A percentile compares a stretch with the other conserved stretches of the same genome.
Conservation (phyloP, 2,113 vertebrate genomes). For the Amblyopsis rosae region DNA sequence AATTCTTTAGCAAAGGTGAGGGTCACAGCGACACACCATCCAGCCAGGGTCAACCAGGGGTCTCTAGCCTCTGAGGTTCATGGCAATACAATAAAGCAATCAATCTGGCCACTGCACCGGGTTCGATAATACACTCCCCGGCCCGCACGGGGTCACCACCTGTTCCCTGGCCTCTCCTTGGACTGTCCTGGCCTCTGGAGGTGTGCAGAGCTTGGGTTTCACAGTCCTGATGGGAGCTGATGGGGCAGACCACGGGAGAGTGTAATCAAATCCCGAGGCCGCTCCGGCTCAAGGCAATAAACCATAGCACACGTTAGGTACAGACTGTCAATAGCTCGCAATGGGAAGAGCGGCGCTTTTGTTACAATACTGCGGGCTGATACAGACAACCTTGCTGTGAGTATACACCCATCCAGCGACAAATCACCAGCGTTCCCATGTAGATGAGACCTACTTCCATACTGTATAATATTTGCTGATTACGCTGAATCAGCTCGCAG, state of each 20-base stretch:
- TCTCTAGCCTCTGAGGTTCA: conserved; percentile 76
- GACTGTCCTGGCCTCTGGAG: conserved; percentile 68
- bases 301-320: conserved; percentile 34
- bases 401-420: conserved; percentile 18
- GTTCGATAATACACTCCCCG: conserved; percentile 78
- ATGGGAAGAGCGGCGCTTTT: conserved; percentile 16
- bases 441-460: conserved; percentile 8
- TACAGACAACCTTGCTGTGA: conserved; percentile 25
- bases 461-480: conserved; percentile 16
- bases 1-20: conserved; percentile 80
- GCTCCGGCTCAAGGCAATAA: conserved; percentile 32
- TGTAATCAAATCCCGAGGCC: conserved; percentile 47
- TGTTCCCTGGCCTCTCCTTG: conserved; percentile 75
- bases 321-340: conserved; percentile 22
- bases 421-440: conserved; percentile 22
- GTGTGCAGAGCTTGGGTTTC: conserved; percentile 60
- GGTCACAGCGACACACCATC: conserved; percentile 69
- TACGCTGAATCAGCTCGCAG: not conserved
- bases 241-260: conserved; percentile 19
- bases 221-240: conserved; percentile 32
- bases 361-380: conserved; percentile 38
- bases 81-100: conserved; percentile 82
- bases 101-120: conserved; percentile 69
- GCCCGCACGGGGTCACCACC: conserved; percentile 76
- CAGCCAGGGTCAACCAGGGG: conserved; percentile 73